Base-by-base conservation (phyloP, 1,140 invertebrate genomes). In the Saccostrea cuccullata region DNA sequence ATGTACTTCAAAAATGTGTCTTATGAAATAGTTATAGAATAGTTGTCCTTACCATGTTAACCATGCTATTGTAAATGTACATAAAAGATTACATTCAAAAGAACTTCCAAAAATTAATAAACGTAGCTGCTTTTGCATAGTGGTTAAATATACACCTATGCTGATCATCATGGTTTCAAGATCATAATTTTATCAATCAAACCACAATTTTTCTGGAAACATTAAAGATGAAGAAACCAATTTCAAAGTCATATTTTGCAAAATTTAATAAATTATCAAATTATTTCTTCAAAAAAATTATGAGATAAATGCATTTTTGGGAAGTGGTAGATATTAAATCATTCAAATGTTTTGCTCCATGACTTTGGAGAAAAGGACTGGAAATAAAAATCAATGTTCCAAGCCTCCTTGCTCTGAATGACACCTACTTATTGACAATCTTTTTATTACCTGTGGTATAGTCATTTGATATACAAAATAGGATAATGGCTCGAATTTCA, bases 401-500 rank as follows among this genome's bases (percentile, higher is more conserved):
- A 77, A 36, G 23, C 70, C 70, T 30, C 13, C 70, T 17, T 77
- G 70, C 70, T 77, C 70, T 77, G 26, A 26, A 77, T 77, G 70
- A 77, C 70, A 77, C 70, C 70, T 30, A 77, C 26, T 77, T 77
- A 77, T 11, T 17, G 47, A 47, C 47, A 47, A 77, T 17, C 70
- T 30, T 36, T 77, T 77, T 77, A 77, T 77, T 77, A 77, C 70
- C 70, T 77, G 30, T 2, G 15, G 70, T 77, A 77, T 77, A 77
- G 2, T n/a, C 30, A 5, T 47, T 47, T 30, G 70, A 15, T 15
- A 11, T 77, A 77, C 70, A 77, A 77, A 77, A 77, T 13, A 15
- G 26, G 30, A 77, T 77, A 77, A 77, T 77, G 26, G 70, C 23
- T 77, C 23, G 15, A 77, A 77, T 30, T 9, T 73, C 23, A 73